A percentile compares a stretch with the other conserved stretches of the same genome.
Evolutionary conservation across 92 coral and sea anemone genomes (phyloP).

Genomic region (Ricordea florida): DNA sequence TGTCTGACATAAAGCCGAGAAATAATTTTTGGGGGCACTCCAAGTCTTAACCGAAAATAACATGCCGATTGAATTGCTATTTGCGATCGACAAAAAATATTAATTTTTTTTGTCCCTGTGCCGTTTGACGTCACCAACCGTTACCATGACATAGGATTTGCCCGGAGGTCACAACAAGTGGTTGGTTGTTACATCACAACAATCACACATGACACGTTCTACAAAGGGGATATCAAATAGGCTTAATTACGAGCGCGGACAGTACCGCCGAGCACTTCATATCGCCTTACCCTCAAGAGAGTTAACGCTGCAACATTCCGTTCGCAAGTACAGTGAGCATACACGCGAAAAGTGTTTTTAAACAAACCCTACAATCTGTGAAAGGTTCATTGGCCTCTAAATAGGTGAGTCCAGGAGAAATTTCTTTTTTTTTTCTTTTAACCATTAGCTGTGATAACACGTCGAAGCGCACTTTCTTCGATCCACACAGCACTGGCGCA

Average conservation of each 20-base stretch:
- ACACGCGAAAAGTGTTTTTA: too few relatives aligned
- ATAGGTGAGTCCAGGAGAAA: too few relatives aligned
- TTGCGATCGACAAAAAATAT: neutral
- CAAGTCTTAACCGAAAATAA: neutral
- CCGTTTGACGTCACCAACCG: conserved; percentile 14
- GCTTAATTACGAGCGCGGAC: conserved; percentile 42
- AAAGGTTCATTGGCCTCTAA: too few relatives aligned
- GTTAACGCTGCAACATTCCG: neutral
- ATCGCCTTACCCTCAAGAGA: neutral
- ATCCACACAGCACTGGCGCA: neutral
- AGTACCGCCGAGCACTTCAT: conserved; percentile 13
- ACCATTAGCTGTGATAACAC: neutral
- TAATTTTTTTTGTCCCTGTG: neutral
- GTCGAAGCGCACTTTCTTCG: neutral
- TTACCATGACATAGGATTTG: neutral
- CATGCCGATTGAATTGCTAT: neutral
- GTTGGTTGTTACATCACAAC: conserved; percentile 11
- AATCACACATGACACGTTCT: conserved; percentile 23
- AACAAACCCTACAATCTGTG: too few relatives aligned
- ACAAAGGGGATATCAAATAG: conserved; percentile 38
- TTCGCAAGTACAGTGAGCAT: too few relatives aligned
- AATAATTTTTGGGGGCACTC: too few relatives aligned
- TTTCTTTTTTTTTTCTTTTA: too few relatives aligned
- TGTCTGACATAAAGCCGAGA: too few relatives aligned
- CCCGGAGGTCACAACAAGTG: conserved; percentile 19